Evolutionary conservation across 1,140 invertebrate species (phyloP), one percentile per base, ranked within the genome.

Genomic region (Dinoponera quadriceps): DNA sequence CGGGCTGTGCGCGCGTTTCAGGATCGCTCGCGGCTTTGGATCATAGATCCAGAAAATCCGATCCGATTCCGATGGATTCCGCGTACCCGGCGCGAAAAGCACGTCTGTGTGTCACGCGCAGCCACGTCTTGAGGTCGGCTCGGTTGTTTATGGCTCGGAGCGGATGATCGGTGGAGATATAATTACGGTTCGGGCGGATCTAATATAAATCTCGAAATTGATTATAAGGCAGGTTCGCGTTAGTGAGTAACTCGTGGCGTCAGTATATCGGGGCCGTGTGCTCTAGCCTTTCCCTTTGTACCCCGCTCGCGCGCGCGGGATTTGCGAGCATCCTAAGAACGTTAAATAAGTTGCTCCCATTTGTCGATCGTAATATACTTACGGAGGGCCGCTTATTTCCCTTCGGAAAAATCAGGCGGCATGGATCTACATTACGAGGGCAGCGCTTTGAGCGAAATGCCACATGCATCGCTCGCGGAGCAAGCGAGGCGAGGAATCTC

Each of bases 11-110:
- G 38, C 44, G 48, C 49, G 38, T 33, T 2, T 33, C 5, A n/a
- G 57, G 49, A 44, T 65, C 57, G 55, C 49, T 38, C 27, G 69
- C 68, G 51, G n/a, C n/a, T 29, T 20, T 60, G 60, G 72, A 88
- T 86, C 65, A 71, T 68, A 55, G 38, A n/a, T n/a, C 44, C 63
- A 86, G 85, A 88, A 88, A 87, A 88, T n/a, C 60, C 72, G 69
- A 82, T 88, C 60, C 18, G 74, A 71, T 89, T 88, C 49, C 57
- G n/a, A 51, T 3, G 27, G 25, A 82, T 66, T 54, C 5, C 18
- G n/a, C n/a, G n/a, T n/a, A n/a, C n/a, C 51, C 27, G 66, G 49
- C 25, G 22, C 25, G 49, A 77, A 83, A 72, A n/a, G 18, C 71
- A 65, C 55, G 25, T 9, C 25, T 22, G 20, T 62, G 25, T 29